Evolutionary conservation across 2,113 vertebrate genomes (phyloP).

Genomic region (Caloenas nicobarica): DNA sequence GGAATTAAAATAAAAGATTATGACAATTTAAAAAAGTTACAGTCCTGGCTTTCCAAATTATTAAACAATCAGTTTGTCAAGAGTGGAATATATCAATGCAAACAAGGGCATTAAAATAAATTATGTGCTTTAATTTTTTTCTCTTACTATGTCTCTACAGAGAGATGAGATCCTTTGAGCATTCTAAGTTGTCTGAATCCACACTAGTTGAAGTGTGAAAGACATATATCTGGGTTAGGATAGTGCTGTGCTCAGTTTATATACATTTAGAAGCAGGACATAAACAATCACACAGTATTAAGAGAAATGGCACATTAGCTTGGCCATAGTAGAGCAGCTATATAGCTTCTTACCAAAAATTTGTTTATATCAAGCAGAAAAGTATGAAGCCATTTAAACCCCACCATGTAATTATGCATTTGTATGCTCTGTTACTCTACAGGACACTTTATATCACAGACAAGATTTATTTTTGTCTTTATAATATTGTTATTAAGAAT

Average conservation of each 20-base stretch:
- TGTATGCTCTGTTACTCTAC: not conserved
- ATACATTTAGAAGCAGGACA: not conserved
- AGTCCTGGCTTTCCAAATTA: not conserved
- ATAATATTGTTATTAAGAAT: not conserved
- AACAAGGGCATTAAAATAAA: not conserved
- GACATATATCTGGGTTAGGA: not conserved
- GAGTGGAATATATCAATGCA: not conserved
- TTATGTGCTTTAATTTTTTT: not conserved
- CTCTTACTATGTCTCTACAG: not conserved
- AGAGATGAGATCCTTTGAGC: not conserved
- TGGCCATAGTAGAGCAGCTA: not conserved
- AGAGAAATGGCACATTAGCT: not conserved
- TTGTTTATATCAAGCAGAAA: not conserved
- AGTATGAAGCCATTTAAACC: not conserved
- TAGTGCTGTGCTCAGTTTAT: not conserved
- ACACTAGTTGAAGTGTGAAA: not conserved
- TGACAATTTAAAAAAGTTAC: not conserved
- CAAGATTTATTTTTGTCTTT: not conserved
- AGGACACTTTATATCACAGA: not conserved
- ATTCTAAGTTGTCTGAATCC: not conserved
- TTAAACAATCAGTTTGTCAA: not conserved
- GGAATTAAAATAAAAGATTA: not conserved
- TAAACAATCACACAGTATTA: not conserved
- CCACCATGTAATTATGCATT: not conserved
- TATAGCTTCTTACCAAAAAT: not conserved